These are phyloP conservation scores for Cabera pusaria DNA, from an alignment of 2,888 invertebrate genomes.

Conservation along the genomic window DNA sequence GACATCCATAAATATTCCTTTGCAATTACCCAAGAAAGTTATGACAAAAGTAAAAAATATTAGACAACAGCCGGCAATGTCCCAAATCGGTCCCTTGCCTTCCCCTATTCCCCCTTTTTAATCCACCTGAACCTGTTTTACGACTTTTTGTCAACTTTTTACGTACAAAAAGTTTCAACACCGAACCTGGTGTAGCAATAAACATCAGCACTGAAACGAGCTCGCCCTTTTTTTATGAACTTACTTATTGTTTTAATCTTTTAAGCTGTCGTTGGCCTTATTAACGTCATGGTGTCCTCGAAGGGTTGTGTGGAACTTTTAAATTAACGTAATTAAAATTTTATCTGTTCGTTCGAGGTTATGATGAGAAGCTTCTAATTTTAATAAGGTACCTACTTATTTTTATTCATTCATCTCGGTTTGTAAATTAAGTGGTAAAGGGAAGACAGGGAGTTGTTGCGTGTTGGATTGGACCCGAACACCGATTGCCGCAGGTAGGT, in stretches of 20 bases:
- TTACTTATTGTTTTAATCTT: conserved; percentile 56
- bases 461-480: too few relatives aligned
- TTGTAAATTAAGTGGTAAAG: too few relatives aligned
- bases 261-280: conserved; percentile 38
- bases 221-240: conserved; percentile 43
- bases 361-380: neutral
- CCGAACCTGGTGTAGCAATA: conserved; percentile 54
- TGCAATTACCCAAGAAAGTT: conserved; percentile 31
- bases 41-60: conserved; percentile 37
- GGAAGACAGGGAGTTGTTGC: too few relatives aligned
- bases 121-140: conserved; percentile 76
- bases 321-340: conserved; percentile 12
- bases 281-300: conserved; percentile 20
- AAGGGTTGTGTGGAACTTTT: conserved; percentile 10
- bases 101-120: conserved; percentile 56
- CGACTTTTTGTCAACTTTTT: conserved; percentile 71
- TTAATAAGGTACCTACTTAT: too few relatives aligned
- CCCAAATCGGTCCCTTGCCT: conserved; percentile 38
- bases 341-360: neutral
- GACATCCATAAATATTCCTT: too few relatives aligned
- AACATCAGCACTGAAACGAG: conserved; percentile 51
- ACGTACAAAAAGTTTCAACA: conserved; percentile 69
- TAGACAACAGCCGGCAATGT: conserved; percentile 25
- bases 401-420: too few relatives aligned
- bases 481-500: too few relatives aligned